These are phyloP conservation scores for Discoglossus pictus DNA, from an alignment of 2,797 vertebrate genomes.

Conservation along the genomic window DNA sequence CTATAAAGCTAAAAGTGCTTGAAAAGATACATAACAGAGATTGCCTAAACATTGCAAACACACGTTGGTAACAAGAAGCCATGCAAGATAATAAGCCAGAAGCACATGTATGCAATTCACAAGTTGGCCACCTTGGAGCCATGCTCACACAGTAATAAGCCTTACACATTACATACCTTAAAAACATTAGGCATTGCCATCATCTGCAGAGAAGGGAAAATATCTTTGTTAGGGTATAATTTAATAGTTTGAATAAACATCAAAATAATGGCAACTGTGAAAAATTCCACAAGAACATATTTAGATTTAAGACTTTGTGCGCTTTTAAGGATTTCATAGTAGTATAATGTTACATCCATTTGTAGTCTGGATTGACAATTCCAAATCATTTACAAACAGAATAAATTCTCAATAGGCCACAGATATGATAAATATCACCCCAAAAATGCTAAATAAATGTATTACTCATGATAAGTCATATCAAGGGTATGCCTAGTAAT, in stretches of 20 bases:
- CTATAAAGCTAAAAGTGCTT: too few species aligned
- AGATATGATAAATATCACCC: too few species aligned
- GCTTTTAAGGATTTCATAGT: too few species aligned
- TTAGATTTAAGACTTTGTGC: too few species aligned
- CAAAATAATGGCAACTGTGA: background rate
- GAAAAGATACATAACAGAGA: constrained; percentile 2
- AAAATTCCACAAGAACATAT: too few species aligned
- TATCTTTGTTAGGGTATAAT: constrained; percentile 33
- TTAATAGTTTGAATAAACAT: background rate
- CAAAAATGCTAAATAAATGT: too few species aligned
- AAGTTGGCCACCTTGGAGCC: constrained; percentile 22
- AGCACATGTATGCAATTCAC: constrained; percentile 33
- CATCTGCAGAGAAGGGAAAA: constrained; percentile 51
- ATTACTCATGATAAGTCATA: too few species aligned
- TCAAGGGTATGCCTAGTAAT: too few species aligned
- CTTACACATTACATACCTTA: constrained; percentile 43
- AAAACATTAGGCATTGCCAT: constrained; percentile 49
- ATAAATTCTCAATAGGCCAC: too few species aligned
- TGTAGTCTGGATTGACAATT: too few species aligned
- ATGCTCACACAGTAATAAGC: constrained; percentile 25
- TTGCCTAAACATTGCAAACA: constrained; percentile 25
- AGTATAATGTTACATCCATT: too few species aligned
- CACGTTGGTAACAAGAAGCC: constrained; percentile 32
- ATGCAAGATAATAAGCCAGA: constrained; percentile 45
- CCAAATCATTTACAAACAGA: too few species aligned